These are phyloP conservation scores for Meloidogyne floridensis DNA, from an alignment of 1,140 invertebrate species.

Conservation along the genomic window DNA sequence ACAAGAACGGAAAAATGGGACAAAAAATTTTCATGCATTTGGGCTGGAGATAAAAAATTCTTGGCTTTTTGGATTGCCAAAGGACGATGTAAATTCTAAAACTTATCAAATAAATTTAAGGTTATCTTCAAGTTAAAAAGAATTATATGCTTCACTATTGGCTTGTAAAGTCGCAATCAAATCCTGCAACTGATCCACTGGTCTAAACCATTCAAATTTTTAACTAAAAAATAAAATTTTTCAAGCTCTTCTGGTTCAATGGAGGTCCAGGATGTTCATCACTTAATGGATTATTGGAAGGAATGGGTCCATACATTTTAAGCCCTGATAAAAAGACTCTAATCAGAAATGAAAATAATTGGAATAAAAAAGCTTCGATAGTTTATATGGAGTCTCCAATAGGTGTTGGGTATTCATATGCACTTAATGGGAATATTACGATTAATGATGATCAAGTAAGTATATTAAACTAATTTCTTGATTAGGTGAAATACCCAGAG, in stretches of 20 bases:
- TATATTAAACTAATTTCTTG: too few relatives aligned
- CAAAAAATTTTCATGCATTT: too few relatives aligned
- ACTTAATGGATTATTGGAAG: conserved; percentile 68
- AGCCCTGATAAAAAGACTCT: conserved; percentile 58
- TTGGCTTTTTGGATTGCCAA: too few relatives aligned
- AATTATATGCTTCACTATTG: conserved; percentile 62
- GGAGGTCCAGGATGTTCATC: conserved; percentile 71
- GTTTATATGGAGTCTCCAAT: conserved; percentile 55
- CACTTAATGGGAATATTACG: conserved; percentile 24
- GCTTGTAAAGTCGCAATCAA: conserved; percentile 68
- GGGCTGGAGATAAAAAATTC: too few relatives aligned
- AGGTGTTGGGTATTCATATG: conserved; percentile 44
- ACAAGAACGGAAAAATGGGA: too few relatives aligned
- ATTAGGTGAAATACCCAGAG: too few relatives aligned
- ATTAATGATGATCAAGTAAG: conserved; percentile 4
- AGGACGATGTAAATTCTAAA: too few relatives aligned
- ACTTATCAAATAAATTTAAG: neutral
- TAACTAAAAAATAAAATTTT: neutral
- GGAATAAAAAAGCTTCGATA: conserved; percentile 60
- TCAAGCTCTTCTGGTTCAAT: conserved; percentile 35
- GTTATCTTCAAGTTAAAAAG: conserved; percentile 17
- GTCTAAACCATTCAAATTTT: conserved; percentile 39
- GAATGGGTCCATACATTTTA: conserved; percentile 70
- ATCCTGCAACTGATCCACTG: conserved; percentile 68
- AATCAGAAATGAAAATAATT: conserved; percentile 64